Conservation (phyloP, 2,113 vertebrate species). For the Cranoglanis bouderius region DNA sequence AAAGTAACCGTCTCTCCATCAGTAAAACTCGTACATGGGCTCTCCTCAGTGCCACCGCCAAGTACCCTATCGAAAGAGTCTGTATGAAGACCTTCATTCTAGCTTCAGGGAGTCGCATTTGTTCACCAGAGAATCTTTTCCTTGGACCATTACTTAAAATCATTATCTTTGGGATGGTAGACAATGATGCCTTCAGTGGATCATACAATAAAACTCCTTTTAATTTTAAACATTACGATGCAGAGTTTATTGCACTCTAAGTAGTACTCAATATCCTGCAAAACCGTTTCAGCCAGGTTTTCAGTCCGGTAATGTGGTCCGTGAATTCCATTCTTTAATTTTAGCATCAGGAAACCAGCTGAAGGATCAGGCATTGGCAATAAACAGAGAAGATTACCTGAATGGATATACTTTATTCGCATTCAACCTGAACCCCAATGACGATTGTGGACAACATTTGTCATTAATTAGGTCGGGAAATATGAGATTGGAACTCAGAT, state of each 20-base stretch:
- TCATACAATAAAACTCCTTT: background rate
- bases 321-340: background rate
- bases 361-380: background rate
- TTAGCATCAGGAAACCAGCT: background rate
- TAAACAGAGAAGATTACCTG: background rate
- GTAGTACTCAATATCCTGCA: background rate
- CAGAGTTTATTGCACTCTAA: background rate
- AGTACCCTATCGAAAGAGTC: too few relatives aligned
- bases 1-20: too few relatives aligned
- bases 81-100: too few relatives aligned
- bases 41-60: too few relatives aligned
- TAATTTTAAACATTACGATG: background rate
- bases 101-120: too few relatives aligned
- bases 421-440: background rate
- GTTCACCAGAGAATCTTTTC: background rate
- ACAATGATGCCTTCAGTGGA: background rate
- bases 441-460: background rate
- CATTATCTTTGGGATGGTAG: background rate
- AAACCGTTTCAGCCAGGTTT: conserved; percentile 3
- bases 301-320: background rate
- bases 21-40: too few relatives aligned
- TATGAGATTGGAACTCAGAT: background rate
- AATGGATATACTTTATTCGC: background rate
- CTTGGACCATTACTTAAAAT: background rate
- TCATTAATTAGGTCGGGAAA: background rate